Evolutionary conservation across 2,888 invertebrate genomes (phyloP).

Genomic region (Synergus laeviventris): DNA sequence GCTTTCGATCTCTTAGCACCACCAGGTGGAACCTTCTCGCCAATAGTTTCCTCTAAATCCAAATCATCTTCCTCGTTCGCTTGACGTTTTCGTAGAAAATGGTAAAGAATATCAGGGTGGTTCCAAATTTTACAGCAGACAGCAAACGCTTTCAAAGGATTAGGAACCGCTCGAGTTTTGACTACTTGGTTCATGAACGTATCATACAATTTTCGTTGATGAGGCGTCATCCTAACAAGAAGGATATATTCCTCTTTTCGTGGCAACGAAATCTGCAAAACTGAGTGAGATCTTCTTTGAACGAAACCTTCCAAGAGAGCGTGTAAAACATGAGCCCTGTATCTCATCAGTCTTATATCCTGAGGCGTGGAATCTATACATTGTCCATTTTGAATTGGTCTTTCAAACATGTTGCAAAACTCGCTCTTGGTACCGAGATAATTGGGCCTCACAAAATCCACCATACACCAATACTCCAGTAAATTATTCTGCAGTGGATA

Average conservation of each 20-base stretch:
- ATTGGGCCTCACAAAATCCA: constrained; percentile 98
- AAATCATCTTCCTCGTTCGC: constrained; percentile 88
- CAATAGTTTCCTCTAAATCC: constrained; percentile 87
- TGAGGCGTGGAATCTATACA: constrained; percentile 97
- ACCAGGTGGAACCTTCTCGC: constrained; percentile 74
- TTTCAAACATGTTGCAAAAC: constrained; percentile 98
- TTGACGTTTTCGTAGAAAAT: constrained; percentile 89
- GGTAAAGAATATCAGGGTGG: constrained; percentile 94
- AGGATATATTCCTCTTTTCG: constrained; percentile 97
- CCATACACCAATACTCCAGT: constrained; percentile 99
- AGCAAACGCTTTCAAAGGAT: constrained; percentile 98
- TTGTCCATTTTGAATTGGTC: constrained; percentile 98
- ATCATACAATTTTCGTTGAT: constrained; percentile 94
- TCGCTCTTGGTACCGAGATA: constrained; percentile 97
- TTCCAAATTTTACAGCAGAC: constrained; percentile 99
- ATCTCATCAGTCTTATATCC: constrained; percentile 95
- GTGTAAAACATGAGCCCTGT: constrained; percentile 96
- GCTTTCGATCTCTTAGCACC: constrained; percentile 71
- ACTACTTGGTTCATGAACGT: constrained; percentile 96
- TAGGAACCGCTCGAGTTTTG: constrained; percentile 89
- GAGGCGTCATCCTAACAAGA: constrained; percentile 89
- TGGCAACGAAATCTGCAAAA: constrained; percentile 93
- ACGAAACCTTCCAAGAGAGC: constrained; percentile 97
- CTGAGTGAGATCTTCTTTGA: constrained; percentile 95
- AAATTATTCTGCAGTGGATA: constrained; percentile 99